phyloP scores from a whole-genome alignment of 2,113 vertebrate species.

The Microtus pennsylvanicus region DNA sequence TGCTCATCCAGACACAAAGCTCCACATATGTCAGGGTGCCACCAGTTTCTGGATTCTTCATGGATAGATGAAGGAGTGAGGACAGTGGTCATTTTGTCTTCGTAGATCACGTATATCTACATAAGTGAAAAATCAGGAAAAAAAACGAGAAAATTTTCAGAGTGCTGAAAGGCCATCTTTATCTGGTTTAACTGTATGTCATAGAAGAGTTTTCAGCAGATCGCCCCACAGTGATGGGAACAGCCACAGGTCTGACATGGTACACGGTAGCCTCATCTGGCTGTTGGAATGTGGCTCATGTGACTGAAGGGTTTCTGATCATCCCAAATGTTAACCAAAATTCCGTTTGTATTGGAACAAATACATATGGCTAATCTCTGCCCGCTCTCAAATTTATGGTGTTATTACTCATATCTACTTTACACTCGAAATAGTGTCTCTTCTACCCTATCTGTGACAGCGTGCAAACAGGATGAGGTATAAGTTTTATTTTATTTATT shows the following conservation, averaged over 20 bases:
- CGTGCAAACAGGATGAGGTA: neutral
- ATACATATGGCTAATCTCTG: neutral
- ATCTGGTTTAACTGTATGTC: neutral
- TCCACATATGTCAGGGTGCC: slow-evolving; percentile 56
- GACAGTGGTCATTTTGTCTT: neutral
- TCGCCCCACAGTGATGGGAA: neutral
- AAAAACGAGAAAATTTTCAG: neutral
- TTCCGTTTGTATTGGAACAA: neutral
- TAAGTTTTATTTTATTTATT: slow-evolving; percentile 69
- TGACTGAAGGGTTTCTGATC: slow-evolving; percentile 24
- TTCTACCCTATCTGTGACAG: neutral
- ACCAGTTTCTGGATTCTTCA: slow-evolving; percentile 47
- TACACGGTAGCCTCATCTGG: neutral
- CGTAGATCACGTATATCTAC: neutral
- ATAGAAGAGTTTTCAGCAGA: neutral
- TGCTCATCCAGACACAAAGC: slow-evolving; percentile 63
- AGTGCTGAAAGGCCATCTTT: neutral
- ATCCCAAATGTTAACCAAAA: slow-evolving; percentile 8
- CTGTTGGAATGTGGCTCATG: neutral
- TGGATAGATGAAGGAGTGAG: neutral
- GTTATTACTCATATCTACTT: neutral
- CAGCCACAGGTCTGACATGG: neutral
- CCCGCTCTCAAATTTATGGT: neutral
- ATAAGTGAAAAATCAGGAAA: neutral
- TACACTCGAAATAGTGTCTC: neutral